Evolutionary conservation across 2,888 invertebrate species (phyloP).

Genomic region (Nomada goodeniana): DNA sequence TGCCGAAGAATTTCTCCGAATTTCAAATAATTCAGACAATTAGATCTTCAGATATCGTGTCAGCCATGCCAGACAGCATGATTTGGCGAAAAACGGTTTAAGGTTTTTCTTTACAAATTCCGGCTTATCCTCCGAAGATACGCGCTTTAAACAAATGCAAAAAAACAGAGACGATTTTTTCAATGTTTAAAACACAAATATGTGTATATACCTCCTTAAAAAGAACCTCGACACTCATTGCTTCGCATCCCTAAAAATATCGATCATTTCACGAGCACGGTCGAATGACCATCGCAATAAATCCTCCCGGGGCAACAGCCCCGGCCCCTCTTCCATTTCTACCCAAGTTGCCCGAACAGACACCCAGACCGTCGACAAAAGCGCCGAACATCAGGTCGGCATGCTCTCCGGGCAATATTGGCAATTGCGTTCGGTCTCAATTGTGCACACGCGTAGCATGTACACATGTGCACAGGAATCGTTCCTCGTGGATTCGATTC

Average conservation of each 20-base stretch:
- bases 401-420: slow-evolving; percentile 40
- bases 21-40: no score
- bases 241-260: not conserved
- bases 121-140: no score
- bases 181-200: no score
- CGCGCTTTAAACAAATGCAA: no score
- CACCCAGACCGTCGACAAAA: slow-evolving; percentile 27
- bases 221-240: not conserved
- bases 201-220: no score
- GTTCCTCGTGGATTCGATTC: slow-evolving; percentile 43
- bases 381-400: slow-evolving; percentile 8
- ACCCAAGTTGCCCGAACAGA: not conserved
- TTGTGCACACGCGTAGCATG: not conserved
- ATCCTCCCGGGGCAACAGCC: not conserved
- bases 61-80: no score
- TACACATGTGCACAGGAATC: slow-evolving; percentile 24
- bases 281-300: slow-evolving; percentile 8
- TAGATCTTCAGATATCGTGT: no score
- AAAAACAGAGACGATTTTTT: no score
- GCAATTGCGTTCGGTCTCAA: slow-evolving; percentile 45
- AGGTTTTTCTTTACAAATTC: no score
- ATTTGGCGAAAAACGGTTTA: no score
- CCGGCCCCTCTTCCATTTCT: not conserved
- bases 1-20: no score
- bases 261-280: not conserved